Evolutionary conservation across 37 sponge, comb jelly and placozoan genomes (phyloP), one percentile per base, ranked within the genome.

Genomic region (Amphimedon queenslandica): DNA sequence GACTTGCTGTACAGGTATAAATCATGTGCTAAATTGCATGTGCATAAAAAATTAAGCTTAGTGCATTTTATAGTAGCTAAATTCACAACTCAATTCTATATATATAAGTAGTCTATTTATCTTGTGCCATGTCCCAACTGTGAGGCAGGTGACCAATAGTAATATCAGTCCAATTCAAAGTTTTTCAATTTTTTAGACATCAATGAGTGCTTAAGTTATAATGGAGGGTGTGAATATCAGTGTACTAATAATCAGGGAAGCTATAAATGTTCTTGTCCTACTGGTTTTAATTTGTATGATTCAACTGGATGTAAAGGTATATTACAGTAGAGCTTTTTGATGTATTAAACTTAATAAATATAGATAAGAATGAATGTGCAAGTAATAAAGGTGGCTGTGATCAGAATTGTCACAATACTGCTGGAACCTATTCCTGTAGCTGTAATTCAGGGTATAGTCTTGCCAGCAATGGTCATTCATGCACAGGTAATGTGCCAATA

Each of bases 161-260:
- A n/a, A 28, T 8, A 21, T 30, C 21, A 6, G 11, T 13, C 35
- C 23, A 32, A 36, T 4, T 32, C 18, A 8, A 21, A 37, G n/a
- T n/a, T n/a, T n/a, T n/a, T n/a, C n/a, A n/a, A n/a, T n/a, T 32
- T 66, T 66, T 3, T 33, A 76, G 83, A 82, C 63, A 69, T 75
- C 35, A 36, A 75, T 42, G 83, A 82, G 38, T 82, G 83, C 36
- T n/a, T n/a, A n/a, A 5, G 1, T 31, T 27, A 40, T 0, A 73
- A 81, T 73, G 82, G 82, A 57, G 75, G 75, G 27, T 81, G 82
- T 81, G 69, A 51, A 10, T 60, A 73, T 0, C 56, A 21, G 41
- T 82, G 83, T 58, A 66, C 32, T 38, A 82, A 82, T 56, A 74
- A 69, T 42, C 31, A 63, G 67, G 83, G 83, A 16, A 82, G 83